phyloP scores from a whole-genome alignment of 2,113 vertebrate genomes.

The Antechinus stuartii region DNA sequence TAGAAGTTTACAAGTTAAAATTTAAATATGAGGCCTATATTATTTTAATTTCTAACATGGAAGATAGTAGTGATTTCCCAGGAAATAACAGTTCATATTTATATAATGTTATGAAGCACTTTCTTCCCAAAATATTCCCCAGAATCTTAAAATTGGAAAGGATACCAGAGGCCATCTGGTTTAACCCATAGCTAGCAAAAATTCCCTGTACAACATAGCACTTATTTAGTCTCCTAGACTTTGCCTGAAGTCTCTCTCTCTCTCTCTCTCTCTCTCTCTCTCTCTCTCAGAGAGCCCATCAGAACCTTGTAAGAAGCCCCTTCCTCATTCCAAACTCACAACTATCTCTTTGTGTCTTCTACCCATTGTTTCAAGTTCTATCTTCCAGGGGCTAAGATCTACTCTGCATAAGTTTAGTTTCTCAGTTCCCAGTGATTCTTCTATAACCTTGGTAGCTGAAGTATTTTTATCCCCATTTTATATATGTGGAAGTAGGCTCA shows the following conservation, averaged over 20 bases:
- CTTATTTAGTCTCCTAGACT: background rate
- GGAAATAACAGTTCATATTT: slow-evolving; percentile 16
- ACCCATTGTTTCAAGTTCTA: background rate
- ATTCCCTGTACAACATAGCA: background rate
- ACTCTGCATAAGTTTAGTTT: background rate
- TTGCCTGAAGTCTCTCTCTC: background rate
- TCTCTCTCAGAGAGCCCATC: background rate
- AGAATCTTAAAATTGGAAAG: background rate
- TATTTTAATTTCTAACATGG: slow-evolving; percentile 37
- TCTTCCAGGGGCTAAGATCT: background rate
- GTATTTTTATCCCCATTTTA: background rate
- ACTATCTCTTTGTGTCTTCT: background rate
- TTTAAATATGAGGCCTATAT: slow-evolving; percentile 27
- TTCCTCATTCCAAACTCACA: background rate
- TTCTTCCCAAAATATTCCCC: background rate
- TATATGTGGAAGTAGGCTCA: background rate
- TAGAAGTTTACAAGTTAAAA: background rate
- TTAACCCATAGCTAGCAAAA: background rate
- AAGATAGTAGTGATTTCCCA: slow-evolving; percentile 5
- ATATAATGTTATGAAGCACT: slow-evolving; percentile 5
- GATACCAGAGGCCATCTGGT: background rate
- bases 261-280: too few species aligned
- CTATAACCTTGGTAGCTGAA: background rate
- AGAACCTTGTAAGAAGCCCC: background rate
- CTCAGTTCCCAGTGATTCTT: background rate